phyloP scores from a whole-genome alignment of 1,140 invertebrate genomes.

The Drosophila insularis region DNA sequence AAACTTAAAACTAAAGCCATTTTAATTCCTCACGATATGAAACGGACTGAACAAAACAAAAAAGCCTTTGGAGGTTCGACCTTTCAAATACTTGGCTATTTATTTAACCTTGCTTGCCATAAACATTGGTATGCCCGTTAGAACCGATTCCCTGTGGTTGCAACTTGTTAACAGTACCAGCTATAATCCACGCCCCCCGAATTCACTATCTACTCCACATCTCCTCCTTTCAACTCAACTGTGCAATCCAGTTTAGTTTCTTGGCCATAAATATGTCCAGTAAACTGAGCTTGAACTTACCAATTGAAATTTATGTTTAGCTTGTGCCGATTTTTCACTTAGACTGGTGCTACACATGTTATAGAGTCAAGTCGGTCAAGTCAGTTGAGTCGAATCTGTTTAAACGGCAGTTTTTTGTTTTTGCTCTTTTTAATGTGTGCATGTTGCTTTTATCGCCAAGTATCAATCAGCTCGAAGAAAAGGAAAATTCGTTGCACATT shows the following conservation, averaged over 20 bases:
- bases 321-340: constrained; percentile 62
- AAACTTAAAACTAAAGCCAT: neutral
- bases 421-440: neutral
- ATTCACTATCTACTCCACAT: neutral
- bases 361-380: constrained; percentile 4
- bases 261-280: constrained; percentile 65
- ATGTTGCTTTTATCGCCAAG: constrained; percentile 65
- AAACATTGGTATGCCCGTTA: neutral
- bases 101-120: neutral
- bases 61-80: neutral
- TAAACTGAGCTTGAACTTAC: constrained; percentile 64
- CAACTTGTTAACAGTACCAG: constrained; percentile 70
- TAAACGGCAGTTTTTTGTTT: neutral
- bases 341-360: constrained; percentile 68
- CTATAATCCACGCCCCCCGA: constrained; percentile 36
- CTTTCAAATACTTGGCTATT: neutral
- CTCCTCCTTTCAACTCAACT: constrained; percentile 6
- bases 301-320: constrained; percentile 72
- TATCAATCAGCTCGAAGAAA: constrained; percentile 65
- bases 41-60: neutral
- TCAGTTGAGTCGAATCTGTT: constrained; percentile 3
- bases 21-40: neutral
- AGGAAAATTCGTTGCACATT: constrained; percentile 48
- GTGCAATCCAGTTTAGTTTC: constrained; percentile 32
- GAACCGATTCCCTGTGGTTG: constrained; percentile 18